phyloP scores from a whole-genome alignment of 2,113 vertebrate genomes.

The Phalacrocorax pelagicus region DNA sequence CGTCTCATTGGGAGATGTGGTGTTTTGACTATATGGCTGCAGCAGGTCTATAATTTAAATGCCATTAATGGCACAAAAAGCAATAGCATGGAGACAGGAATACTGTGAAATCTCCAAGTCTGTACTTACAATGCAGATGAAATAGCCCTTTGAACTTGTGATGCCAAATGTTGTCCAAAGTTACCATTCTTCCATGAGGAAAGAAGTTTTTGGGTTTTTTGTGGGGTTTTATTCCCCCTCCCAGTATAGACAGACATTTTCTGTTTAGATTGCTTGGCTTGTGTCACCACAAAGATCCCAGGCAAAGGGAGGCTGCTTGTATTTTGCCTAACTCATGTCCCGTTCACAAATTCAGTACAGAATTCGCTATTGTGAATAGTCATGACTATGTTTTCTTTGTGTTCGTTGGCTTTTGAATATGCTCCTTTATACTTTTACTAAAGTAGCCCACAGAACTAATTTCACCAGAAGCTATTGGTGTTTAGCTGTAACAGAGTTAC shows the following conservation, averaged over 20 bases:
- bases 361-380: background rate
- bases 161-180: conserved; percentile 1
- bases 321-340: background rate
- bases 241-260: conserved; percentile 37
- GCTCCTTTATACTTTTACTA: conserved; percentile 31
- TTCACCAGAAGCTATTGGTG: conserved; percentile 30
- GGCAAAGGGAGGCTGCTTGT: background rate
- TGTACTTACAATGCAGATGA: conserved; percentile 42
- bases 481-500: conserved; percentile 9
- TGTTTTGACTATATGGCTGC: conserved; percentile 71
- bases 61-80: conserved; percentile 69
- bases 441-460: conserved; percentile 17
- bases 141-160: conserved; percentile 58
- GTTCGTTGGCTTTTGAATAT: conserved; percentile 6
- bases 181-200: background rate
- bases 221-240: background rate
- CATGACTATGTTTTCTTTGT: conserved; percentile 35
- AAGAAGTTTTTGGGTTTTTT: background rate
- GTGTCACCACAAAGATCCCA: background rate
- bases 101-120: conserved; percentile 15
- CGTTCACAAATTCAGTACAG: background rate
- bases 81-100: conserved; percentile 24
- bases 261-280: conserved; percentile 6
- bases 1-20: conserved; percentile 63
- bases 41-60: conserved; percentile 83